These are phyloP conservation scores for Hippocampus abdominalis DNA, from an alignment of 2,113 vertebrate species.

Conservation along the genomic window DNA sequence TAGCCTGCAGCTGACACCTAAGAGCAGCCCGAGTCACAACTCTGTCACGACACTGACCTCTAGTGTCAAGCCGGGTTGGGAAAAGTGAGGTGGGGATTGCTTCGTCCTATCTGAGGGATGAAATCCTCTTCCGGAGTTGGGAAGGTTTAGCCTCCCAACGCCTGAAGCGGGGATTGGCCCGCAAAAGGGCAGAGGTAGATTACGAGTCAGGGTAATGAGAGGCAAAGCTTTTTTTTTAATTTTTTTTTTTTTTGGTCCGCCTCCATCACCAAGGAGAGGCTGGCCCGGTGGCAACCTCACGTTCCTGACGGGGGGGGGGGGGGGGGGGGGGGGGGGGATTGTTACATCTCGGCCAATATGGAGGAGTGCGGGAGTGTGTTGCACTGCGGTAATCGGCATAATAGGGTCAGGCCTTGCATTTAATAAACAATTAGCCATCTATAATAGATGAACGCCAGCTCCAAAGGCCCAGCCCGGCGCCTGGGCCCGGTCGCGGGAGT, in stretches of 20 bases:
- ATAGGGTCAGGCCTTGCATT: slow-evolving; percentile 80
- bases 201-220: slow-evolving; percentile 69
- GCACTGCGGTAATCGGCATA: slow-evolving; percentile 68
- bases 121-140: slow-evolving; percentile 59
- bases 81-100: slow-evolving; percentile 61
- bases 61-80: slow-evolving; percentile 72
- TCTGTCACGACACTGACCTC: slow-evolving; percentile 93
- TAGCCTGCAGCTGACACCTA: neutral
- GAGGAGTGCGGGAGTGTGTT: slow-evolving; percentile 49
- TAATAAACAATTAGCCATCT: slow-evolving; percentile 83
- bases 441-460: slow-evolving; percentile 75
- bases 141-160: slow-evolving; percentile 58
- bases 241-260: slow-evolving; percentile 61
- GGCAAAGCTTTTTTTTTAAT: slow-evolving; percentile 56
- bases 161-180: slow-evolving; percentile 66
- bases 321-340: no score
- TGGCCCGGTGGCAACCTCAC: slow-evolving; percentile 21
- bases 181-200: slow-evolving; percentile 69
- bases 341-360: slow-evolving; percentile 67
- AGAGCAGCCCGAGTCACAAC: slow-evolving; percentile 56
- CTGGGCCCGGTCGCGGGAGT: slow-evolving; percentile 53
- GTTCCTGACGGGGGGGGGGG: no score
- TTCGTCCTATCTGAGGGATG: slow-evolving; percentile 63
- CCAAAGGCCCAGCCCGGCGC: slow-evolving; percentile 63
- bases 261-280: slow-evolving; percentile 42